Conservation (phyloP, 2,113 vertebrate genomes). For the Tretioscincus oriximinensis region DNA sequence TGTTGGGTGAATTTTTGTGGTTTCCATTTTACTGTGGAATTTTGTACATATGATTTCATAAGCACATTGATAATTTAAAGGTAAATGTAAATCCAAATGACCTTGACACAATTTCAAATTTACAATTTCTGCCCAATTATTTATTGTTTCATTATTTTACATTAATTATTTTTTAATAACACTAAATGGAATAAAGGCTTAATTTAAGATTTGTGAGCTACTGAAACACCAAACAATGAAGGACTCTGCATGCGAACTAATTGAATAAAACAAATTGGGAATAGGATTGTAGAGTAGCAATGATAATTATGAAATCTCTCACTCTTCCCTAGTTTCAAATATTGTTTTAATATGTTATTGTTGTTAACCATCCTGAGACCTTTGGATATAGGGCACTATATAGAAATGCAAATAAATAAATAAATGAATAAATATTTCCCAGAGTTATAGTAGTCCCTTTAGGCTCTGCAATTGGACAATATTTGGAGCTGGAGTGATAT, state of each 20-base stretch:
- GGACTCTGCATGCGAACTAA: not conserved
- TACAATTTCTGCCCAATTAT: not conserved
- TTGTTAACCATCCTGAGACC: no score
- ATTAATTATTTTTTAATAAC: not conserved
- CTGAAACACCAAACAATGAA: not conserved
- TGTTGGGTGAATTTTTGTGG: conserved; percentile 48
- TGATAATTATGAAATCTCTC: not conserved
- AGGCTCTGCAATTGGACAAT: no score
- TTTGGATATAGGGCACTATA: no score
- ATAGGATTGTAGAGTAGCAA: not conserved
- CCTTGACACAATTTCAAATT: conserved; percentile 31
- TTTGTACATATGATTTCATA: not conserved
- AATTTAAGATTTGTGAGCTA: not conserved
- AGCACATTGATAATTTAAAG: conserved; percentile 21
- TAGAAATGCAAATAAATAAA: no score
- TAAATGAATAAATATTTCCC: no score
- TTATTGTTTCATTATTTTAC: conserved; percentile 38
- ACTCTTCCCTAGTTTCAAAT: no score
- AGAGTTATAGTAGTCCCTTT: no score
- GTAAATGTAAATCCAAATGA: conserved; percentile 1
- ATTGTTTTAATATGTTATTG: not conserved
- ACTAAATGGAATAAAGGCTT: conserved; percentile 2
- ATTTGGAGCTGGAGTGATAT: no score
- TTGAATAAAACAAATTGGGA: not conserved
- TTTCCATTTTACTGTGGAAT: conserved; percentile 29